These are phyloP conservation scores for Autographa gamma DNA, from an alignment of 2,888 invertebrate genomes.

Conservation along the genomic window DNA sequence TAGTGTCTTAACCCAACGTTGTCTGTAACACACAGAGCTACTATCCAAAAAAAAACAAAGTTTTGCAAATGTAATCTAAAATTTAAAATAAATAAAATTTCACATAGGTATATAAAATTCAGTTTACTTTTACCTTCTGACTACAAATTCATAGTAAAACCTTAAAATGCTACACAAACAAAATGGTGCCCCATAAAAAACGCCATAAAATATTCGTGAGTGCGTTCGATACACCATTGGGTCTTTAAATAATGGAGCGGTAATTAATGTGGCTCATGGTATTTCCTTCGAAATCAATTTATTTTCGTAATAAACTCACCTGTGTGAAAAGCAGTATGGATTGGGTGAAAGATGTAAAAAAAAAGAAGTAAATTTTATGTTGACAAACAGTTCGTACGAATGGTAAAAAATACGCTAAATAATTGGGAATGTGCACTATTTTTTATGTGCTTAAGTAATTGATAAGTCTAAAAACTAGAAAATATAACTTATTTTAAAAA, in stretches of 20 bases:
- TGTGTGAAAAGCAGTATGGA: background rate
- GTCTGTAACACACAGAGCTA: too few species aligned
- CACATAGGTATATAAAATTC: too few species aligned
- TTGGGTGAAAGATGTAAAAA: background rate
- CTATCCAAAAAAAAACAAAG: too few species aligned
- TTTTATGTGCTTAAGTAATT: too few species aligned
- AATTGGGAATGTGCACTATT: too few species aligned
- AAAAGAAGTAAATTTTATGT: background rate
- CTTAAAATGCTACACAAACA: slow-evolving; percentile 35
- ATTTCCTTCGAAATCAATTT: slow-evolving; percentile 3
- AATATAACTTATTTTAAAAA: too few species aligned
- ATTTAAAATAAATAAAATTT: too few species aligned
- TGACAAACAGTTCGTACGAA: background rate
- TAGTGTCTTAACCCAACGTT: too few species aligned
- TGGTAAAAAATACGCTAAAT: too few species aligned
- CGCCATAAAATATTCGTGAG: slow-evolving; percentile 60
- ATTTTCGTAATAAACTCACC: slow-evolving; percentile 7
- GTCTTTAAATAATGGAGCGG: slow-evolving; percentile 68
- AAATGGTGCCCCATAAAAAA: slow-evolving; percentile 43
- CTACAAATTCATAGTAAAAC: background rate
- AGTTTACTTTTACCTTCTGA: background rate
- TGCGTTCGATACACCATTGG: slow-evolving; percentile 59
- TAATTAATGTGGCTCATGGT: slow-evolving; percentile 51
- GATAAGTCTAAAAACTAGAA: too few species aligned
- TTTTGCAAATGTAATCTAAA: too few species aligned